Base-by-base conservation (phyloP, 2,113 vertebrate genomes). In the Tiliqua scincoides region DNA sequence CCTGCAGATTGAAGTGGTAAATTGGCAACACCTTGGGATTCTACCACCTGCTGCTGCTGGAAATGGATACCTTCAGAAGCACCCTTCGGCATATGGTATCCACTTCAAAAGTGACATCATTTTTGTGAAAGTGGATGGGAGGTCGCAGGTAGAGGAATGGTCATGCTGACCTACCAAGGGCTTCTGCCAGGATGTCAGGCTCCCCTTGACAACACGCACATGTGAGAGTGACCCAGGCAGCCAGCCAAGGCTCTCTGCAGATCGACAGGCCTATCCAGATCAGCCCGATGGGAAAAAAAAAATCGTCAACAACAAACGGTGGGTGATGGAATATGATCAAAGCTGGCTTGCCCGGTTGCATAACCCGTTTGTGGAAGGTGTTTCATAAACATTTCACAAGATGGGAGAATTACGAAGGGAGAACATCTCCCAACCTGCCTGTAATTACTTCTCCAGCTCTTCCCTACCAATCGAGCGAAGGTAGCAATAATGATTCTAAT, bases 371-470 rank as follows among this genome's bases (percentile, higher is more conserved):
- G 96, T 96, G 96, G 96, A 96, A 96, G 96, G 93, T 96, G 95
- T 97, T 97, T 97, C 96, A 97, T 97, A 96, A 97, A 97, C 96
- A 97, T 97, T 97, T 96, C 96, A 97, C 96, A 97, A 97, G 96
- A 96, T 95, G 10, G 94, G 89, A 94, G 95, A 91, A 94, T 97
- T 95, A 97, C 95, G 96, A 96, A 96, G 96, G 77, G 1, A 91
- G 93, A 96, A 96, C 96, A 93, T 96, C 96, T 97, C 96, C 95
- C 95, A 91, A 97, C 96, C 96, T 97, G 96, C 96, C 96, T 97
- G 95, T 95, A 97, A 97, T 97, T 97, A 97, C 94, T 95, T 93
- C 91, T 93, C 94, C 91, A 95, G 84, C 93, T 95, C 94, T 92
- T 96, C 92, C 95, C 95, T 94, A 96, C 91, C 89, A 96, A 94